Evolutionary conservation across 2,113 vertebrate species (phyloP).

Genomic region (Aptenodytes forsteri): DNA sequence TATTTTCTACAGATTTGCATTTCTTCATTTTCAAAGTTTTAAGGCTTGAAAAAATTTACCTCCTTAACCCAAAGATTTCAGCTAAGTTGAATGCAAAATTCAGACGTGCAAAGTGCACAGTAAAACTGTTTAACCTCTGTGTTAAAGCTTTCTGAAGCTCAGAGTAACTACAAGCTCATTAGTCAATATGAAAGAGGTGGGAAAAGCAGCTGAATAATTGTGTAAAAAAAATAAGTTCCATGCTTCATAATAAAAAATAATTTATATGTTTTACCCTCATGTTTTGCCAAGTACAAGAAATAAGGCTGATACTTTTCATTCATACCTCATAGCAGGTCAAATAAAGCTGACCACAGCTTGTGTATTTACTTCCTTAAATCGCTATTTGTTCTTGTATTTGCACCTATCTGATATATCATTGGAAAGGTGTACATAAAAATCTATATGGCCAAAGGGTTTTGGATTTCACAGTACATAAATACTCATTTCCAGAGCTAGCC

Average conservation of each 20-base stretch:
- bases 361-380: neutral
- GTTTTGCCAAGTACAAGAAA: neutral
- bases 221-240: neutral
- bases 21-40: neutral
- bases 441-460: rapidly evolving
- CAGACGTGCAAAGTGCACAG: neutral
- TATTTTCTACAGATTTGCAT: neutral
- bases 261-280: neutral
- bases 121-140: neutral
- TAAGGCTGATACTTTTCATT: neutral
- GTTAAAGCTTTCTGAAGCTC: neutral
- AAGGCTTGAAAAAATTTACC: neutral
- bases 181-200: neutral
- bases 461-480: neutral
- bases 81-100: neutral
- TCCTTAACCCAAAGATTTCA: neutral
- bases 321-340: neutral
- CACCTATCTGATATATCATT: neutral
- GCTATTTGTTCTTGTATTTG: neutral
- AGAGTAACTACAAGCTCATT: neutral
- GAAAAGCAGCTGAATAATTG: neutral
- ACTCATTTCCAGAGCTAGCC: neutral
- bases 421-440: neutral
- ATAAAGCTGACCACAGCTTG: neutral
- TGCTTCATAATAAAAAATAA: neutral